Evolutionary conservation across 2,113 vertebrate genomes (phyloP).

Genomic region (Pao palembangensis): DNA sequence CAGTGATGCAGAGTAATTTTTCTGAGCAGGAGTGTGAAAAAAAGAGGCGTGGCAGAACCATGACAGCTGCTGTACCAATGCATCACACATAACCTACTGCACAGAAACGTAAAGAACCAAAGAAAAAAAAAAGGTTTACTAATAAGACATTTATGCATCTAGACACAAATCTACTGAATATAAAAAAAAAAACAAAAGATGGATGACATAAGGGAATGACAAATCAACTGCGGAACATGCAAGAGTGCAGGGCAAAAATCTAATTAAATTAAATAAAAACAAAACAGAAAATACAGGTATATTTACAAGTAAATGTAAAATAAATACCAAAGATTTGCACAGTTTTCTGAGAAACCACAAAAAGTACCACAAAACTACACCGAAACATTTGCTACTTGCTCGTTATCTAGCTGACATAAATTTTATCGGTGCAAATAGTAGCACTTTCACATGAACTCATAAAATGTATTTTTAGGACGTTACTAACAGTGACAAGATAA

Average conservation of each 20-base stretch:
- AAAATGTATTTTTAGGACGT: neutral
- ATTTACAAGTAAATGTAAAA: constrained; percentile 44
- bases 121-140: constrained; percentile 39
- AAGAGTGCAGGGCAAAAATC: constrained; percentile 47
- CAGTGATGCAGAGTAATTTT: constrained; percentile 24
- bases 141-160: constrained; percentile 33
- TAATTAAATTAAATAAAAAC: constrained; percentile 2
- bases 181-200: constrained; percentile 31
- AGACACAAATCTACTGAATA: constrained; percentile 46
- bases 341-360: constrained; percentile 40
- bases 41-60: constrained; percentile 71
- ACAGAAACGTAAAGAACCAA: constrained; percentile 54
- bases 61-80: constrained; percentile 50
- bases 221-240: constrained; percentile 63
- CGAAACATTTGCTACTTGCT: neutral
- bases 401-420: constrained; percentile 18
- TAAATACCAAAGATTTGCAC: constrained; percentile 41
- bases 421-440: constrained; percentile 28
- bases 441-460: constrained; percentile 35
- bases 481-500: neutral
- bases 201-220: constrained; percentile 22
- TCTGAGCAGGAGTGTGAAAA: constrained; percentile 50
- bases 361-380: no score
- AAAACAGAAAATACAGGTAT: constrained; percentile 23
- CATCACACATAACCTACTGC: constrained; percentile 49